Percentiles rank a stretch among this genome's conserved stretches.
Evolutionary conservation across 2,888 invertebrate genomes (phyloP).

Genomic region (Linyphia triangularis): DNA sequence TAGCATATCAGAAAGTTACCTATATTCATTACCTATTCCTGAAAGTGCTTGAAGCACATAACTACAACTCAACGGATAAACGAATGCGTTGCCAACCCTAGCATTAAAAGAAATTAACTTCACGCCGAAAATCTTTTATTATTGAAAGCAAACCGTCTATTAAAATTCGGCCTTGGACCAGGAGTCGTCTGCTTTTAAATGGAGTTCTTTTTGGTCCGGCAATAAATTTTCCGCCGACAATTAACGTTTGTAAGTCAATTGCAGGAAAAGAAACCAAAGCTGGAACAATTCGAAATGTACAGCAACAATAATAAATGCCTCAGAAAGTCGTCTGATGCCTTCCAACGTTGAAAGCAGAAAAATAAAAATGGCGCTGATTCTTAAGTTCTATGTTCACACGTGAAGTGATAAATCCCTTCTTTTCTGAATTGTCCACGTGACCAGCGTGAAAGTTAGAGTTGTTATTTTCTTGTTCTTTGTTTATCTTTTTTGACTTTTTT

Average conservation of each 20-base stretch:
- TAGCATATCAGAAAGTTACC: too few relatives aligned
- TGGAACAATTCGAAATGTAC: background rate
- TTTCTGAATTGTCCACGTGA: conserved; percentile 62
- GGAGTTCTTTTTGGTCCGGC: background rate
- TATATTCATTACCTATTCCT: background rate
- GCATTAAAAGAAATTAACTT: conserved; percentile 47
- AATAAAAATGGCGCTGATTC: conserved; percentile 39
- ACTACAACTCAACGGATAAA: background rate
- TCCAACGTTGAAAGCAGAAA: background rate
- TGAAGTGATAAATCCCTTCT: conserved; percentile 67
- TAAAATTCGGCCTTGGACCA: conserved; percentile 6
- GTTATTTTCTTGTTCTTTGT: background rate
- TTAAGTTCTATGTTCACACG: conserved; percentile 69
- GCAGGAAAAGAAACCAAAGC: conserved; percentile 14
- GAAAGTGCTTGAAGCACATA: background rate
- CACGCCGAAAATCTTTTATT: conserved; percentile 9
- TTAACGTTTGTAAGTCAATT: conserved; percentile 15
- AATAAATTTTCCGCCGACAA: conserved; percentile 16
- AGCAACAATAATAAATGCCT: conserved; percentile 39
- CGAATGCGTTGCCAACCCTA: background rate
- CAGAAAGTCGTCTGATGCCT: conserved; percentile 10
- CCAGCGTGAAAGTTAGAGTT: conserved; percentile 31
- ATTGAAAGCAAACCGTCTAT: background rate
- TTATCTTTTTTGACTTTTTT: conserved; percentile 28
- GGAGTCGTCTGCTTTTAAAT: background rate